Conservation (phyloP, 2,888 invertebrate genomes). For the Tetragonisca angustula region DNA sequence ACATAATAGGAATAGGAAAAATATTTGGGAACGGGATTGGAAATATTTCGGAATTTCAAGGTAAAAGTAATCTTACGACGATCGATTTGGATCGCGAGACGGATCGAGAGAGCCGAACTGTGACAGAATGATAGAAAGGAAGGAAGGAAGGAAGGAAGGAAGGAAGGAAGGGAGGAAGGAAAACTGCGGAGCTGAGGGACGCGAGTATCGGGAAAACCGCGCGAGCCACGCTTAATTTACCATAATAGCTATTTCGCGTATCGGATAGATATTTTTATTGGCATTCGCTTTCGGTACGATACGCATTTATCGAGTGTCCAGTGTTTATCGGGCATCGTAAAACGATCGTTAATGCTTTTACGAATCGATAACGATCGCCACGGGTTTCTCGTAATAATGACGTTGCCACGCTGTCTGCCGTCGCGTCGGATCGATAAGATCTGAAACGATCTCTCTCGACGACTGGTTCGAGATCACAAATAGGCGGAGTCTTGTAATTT, state of each 20-base stretch:
- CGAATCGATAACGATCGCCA: slow-evolving; percentile 66
- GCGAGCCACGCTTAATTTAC: slow-evolving; percentile 38
- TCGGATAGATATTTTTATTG: slow-evolving; percentile 55
- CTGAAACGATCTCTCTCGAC: slow-evolving; percentile 53
- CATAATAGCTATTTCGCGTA: slow-evolving; percentile 51
- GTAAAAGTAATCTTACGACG: too few relatives aligned
- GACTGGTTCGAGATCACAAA: slow-evolving; percentile 55
- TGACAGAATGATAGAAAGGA: too few relatives aligned
- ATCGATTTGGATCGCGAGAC: too few relatives aligned
- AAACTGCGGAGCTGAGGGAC: background rate
- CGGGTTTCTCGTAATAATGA: slow-evolving; percentile 61
- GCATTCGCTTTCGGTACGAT: slow-evolving; percentile 54
- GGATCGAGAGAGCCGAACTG: too few relatives aligned
- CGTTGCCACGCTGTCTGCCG: slow-evolving; percentile 58
- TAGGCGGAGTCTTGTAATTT: slow-evolving; percentile 30
- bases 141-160: too few relatives aligned
- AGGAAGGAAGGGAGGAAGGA: too few relatives aligned
- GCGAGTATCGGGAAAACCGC: background rate
- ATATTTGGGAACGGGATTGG: too few relatives aligned
- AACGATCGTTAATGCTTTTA: slow-evolving; percentile 66
- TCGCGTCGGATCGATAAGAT: slow-evolving; percentile 62
- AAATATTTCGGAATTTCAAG: too few relatives aligned
- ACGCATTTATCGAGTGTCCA: slow-evolving; percentile 48
- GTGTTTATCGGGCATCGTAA: slow-evolving; percentile 58
- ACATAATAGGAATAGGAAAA: too few relatives aligned